Evolutionary conservation across 2,888 invertebrate genomes (phyloP).

Genomic region (Lymantria dispar): DNA sequence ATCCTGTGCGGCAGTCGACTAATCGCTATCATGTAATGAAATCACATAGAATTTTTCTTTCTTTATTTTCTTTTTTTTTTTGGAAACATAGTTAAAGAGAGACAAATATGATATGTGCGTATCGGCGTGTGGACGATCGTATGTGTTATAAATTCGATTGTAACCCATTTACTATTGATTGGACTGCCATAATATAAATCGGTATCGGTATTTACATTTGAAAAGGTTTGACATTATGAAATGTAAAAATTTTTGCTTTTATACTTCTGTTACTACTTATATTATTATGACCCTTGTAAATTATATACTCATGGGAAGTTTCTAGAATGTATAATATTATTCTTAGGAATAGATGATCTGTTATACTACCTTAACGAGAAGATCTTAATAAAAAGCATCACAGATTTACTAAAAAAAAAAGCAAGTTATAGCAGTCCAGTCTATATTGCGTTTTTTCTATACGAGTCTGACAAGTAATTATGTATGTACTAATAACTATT

Average conservation of each 20-base stretch:
- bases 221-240: too few species aligned
- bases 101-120: slow-evolving; percentile 80
- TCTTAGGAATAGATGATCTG: too few species aligned
- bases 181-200: slow-evolving; percentile 42
- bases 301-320: too few species aligned
- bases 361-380: too few species aligned
- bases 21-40: slow-evolving; percentile 73
- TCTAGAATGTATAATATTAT: too few species aligned
- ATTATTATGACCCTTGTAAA: too few species aligned
- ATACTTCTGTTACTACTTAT: too few species aligned
- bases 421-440: slow-evolving; percentile 41
- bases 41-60: slow-evolving; percentile 72
- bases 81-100: slow-evolving; percentile 70
- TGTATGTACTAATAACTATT: slow-evolving; percentile 22
- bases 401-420: too few species aligned
- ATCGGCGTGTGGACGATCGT: slow-evolving; percentile 76
- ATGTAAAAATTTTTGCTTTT: too few species aligned
- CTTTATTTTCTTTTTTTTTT: slow-evolving; percentile 67
- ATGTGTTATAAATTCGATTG: slow-evolving; percentile 70
- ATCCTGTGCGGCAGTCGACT: slow-evolving; percentile 57
- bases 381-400: too few species aligned
- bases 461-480: slow-evolving; percentile 42
- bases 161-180: slow-evolving; percentile 45
- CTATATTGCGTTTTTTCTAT: slow-evolving; percentile 41
- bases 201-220: too few species aligned